A percentile compares a stretch with the other conserved stretches of the same genome.
Evolutionary conservation across 2,113 vertebrate species (phyloP).

Genomic region (Archocentrus centrarchus): DNA sequence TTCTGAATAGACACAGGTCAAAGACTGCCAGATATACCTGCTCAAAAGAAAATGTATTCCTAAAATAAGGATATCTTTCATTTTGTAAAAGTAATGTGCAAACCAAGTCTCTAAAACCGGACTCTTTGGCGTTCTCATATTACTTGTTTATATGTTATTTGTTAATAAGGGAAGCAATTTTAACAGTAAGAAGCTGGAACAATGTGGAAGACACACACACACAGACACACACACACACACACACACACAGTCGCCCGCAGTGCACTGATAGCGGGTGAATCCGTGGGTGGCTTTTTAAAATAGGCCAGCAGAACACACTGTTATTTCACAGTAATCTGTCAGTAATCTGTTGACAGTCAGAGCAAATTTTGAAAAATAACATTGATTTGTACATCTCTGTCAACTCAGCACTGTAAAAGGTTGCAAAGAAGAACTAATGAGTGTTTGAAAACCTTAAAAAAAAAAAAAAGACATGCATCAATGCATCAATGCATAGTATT

Average conservation of each 20-base stretch:
- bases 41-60: conserved; percentile 11
- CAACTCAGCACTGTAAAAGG: conserved; percentile 18
- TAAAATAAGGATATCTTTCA: background rate
- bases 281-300: conserved; percentile 61
- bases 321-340: conserved; percentile 39
- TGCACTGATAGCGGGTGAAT: conserved; percentile 40
- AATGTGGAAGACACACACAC: background rate
- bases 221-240: background rate
- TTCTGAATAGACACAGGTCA: conserved; percentile 34
- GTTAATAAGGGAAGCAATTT: conserved; percentile 3
- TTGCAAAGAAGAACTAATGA: conserved; percentile 14
- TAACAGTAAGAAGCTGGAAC: conserved; percentile 18
- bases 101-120: background rate
- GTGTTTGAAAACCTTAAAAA: background rate
- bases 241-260: conserved; percentile 16
- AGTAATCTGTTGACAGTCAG: conserved; percentile 14
- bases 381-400: conserved; percentile 27
- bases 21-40: conserved; percentile 3
- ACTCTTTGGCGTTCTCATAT: background rate
- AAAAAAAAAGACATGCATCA: background rate
- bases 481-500: background rate
- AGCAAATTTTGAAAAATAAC: conserved; percentile 26
- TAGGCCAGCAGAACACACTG: conserved; percentile 51
- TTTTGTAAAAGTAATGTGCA: background rate
- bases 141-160: conserved; percentile 5